Percentiles rank a stretch among this genome's conserved stretches.
These are phyloP conservation scores for Hymenochirus boettgeri DNA, from an alignment of 2,113 vertebrate genomes.

Conservation along the genomic window DNA sequence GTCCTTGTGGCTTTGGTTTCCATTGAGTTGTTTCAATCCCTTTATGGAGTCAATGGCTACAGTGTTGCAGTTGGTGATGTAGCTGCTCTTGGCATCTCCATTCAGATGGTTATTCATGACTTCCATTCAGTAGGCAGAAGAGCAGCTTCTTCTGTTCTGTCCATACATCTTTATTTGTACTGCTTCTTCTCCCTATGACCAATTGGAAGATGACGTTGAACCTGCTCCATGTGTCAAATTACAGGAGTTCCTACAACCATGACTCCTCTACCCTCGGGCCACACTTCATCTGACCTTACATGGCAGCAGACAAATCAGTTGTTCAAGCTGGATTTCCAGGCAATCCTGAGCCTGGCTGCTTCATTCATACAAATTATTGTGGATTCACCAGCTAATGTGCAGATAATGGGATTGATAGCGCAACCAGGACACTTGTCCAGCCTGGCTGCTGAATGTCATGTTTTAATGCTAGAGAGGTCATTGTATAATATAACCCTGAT, in stretches of 20 bases:
- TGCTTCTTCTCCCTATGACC: constrained; percentile 3
- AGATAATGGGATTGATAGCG: not conserved
- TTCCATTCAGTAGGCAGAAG: constrained; percentile 24
- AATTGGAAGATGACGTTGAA: constrained; percentile 7
- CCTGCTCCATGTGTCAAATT: not conserved
- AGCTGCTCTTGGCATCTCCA: constrained; percentile 45
- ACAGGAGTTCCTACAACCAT: constrained; percentile 4
- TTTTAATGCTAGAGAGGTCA: too few relatives aligned
- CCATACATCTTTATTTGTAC: constrained; percentile 38
- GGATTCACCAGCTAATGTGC: not conserved
- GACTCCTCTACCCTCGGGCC: constrained; percentile 18
- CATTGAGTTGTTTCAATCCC: constrained; percentile 42
- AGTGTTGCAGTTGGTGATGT: constrained; percentile 47
- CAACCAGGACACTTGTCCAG: not conserved
- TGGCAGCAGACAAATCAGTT: constrained; percentile 20
- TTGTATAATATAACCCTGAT: too few relatives aligned
- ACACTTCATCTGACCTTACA: constrained; percentile 24
- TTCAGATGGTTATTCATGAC: constrained; percentile 54
- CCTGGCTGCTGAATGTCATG: too few relatives aligned
- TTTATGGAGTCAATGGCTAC: constrained; percentile 52
- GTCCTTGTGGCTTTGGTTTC: constrained; percentile 56
- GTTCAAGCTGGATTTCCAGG: constrained; percentile 15
- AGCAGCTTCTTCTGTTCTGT: not conserved
- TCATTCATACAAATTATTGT: not conserved
- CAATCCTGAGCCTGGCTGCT: not conserved